Evolutionary conservation across 2,888 invertebrate genomes (phyloP).

Genomic region (Masnerella sp.): DNA sequence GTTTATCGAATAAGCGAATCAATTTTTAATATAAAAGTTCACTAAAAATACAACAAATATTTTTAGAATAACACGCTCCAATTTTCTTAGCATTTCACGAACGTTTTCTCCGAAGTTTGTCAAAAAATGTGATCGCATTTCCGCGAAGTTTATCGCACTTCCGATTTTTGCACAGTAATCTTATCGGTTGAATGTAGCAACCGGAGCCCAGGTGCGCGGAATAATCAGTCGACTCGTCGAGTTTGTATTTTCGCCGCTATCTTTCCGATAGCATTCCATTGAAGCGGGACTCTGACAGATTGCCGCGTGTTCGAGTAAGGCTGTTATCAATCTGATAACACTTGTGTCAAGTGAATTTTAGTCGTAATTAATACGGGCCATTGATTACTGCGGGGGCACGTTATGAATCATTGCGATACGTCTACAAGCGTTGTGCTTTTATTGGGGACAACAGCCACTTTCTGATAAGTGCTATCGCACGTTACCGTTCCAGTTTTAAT

Average conservation of each 20-base stretch:
- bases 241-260: constrained; percentile 53
- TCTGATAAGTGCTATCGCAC: constrained; percentile 28
- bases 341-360: constrained; percentile 58
- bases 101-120: no score
- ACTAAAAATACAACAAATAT: no score
- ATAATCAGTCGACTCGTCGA: constrained; percentile 43
- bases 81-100: no score
- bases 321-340: constrained; percentile 55
- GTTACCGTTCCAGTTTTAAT: no score
- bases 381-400: constrained; percentile 47
- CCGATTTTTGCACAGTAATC: constrained; percentile 38
- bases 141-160: constrained; percentile 53
- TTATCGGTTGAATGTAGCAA: constrained; percentile 49
- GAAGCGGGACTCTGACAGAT: constrained; percentile 54
- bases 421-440: constrained; percentile 38
- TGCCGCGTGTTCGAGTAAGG: constrained; percentile 46
- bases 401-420: constrained; percentile 47
- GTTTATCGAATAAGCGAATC: no score
- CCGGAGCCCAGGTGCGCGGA: constrained; percentile 31
- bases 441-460: constrained; percentile 22
- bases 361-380: constrained; percentile 55
- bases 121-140: no score
- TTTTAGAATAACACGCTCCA: no score
- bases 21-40: no score
- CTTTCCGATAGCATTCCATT: constrained; percentile 46